Evolutionary conservation across 2,888 invertebrate genomes (phyloP).

Genomic region (Epinotia nisella): DNA sequence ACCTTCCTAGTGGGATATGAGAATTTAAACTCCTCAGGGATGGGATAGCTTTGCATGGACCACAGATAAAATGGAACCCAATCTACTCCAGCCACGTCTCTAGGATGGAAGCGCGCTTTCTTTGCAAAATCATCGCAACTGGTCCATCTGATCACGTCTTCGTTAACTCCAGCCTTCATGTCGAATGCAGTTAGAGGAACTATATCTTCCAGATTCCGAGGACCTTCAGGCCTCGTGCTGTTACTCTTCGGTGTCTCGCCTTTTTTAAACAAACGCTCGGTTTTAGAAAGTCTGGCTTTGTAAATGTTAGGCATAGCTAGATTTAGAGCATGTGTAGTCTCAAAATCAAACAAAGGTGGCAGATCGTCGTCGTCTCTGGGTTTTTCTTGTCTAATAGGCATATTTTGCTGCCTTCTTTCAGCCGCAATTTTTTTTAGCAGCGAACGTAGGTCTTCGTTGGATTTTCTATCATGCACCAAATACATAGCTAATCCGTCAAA

Average conservation of each 20-base stretch:
- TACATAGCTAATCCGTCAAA: slow-evolving; percentile 53
- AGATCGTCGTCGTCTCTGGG: slow-evolving; percentile 33
- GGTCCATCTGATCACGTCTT: slow-evolving; percentile 56
- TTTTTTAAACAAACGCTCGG: slow-evolving; percentile 6
- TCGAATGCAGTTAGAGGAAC: slow-evolving; percentile 45
- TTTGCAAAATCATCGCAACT: slow-evolving; percentile 66
- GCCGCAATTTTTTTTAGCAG: slow-evolving; percentile 32
- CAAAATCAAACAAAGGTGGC: slow-evolving; percentile 52
- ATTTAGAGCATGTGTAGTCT: slow-evolving; percentile 52
- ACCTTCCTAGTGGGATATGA: slow-evolving; percentile 65
- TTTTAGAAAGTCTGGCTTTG: slow-evolving; percentile 11
- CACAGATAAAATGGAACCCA: slow-evolving; percentile 73
- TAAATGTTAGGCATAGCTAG: slow-evolving; percentile 38
- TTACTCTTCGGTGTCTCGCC: neutral
- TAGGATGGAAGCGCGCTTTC: slow-evolving; percentile 60
- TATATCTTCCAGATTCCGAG: slow-evolving; percentile 5
- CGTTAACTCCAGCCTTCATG: slow-evolving; percentile 32
- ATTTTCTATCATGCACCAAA: slow-evolving; percentile 44
- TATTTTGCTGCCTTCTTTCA: neutral
- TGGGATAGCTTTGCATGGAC: slow-evolving; percentile 48
- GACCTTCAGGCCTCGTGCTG: slow-evolving; percentile 9
- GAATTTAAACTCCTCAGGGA: slow-evolving; percentile 58
- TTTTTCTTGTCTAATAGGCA: neutral
- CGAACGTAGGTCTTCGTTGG: slow-evolving; percentile 45
- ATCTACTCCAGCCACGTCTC: slow-evolving; percentile 61